Percentiles rank a stretch among this genome's conserved stretches.
Evolutionary conservation across 30 jellyfish, hydroid and myxozoan species (phyloP).

Genomic region (Chrysaora quinquecirrha): DNA sequence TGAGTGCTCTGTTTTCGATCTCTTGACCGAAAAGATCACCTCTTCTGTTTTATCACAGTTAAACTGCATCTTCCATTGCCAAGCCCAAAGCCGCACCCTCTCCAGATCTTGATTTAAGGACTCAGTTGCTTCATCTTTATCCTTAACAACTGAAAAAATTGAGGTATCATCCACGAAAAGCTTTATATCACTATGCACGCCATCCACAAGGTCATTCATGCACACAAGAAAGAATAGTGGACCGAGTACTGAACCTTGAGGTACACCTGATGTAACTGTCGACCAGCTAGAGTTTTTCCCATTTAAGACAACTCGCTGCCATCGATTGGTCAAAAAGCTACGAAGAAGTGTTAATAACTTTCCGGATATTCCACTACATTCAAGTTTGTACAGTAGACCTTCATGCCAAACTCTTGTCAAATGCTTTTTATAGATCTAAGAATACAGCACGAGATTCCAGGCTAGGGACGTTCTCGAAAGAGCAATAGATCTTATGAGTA

Average conservation of each 20-base stretch:
- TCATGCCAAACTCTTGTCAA: constrained; percentile 53
- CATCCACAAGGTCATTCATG: constrained; percentile 22
- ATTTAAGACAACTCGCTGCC: constrained; percentile 10
- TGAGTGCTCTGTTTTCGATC: constrained; percentile 10
- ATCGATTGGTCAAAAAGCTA: constrained; percentile 5
- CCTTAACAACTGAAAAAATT: constrained; percentile 40
- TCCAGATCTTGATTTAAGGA: constrained; percentile 7
- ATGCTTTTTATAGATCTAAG: constrained; percentile 28
- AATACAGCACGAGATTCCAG: constrained; percentile 29
- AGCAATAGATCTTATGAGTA: too few species aligned
- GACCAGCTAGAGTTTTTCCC: constrained; percentile 11
- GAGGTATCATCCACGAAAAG: constrained; percentile 16
- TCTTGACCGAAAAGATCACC: constrained; percentile 30
- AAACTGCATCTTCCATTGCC: constrained; percentile 58
- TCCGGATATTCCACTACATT: constrained; percentile 44
- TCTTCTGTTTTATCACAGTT: constrained; percentile 20
- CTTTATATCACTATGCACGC: constrained; percentile 36
- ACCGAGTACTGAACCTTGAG: constrained; percentile 16
- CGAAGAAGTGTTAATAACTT: neutral
- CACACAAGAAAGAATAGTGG: constrained; percentile 2
- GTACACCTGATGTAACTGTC: constrained; percentile 15
- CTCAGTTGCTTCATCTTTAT: constrained; percentile 24
- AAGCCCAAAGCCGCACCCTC: constrained; percentile 47
- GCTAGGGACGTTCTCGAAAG: too few species aligned
- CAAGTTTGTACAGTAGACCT: constrained; percentile 34